Evolutionary conservation across 1,140 invertebrate species (phyloP), one percentile per base, ranked within the genome.

Genomic region (Atta cephalotes): DNA sequence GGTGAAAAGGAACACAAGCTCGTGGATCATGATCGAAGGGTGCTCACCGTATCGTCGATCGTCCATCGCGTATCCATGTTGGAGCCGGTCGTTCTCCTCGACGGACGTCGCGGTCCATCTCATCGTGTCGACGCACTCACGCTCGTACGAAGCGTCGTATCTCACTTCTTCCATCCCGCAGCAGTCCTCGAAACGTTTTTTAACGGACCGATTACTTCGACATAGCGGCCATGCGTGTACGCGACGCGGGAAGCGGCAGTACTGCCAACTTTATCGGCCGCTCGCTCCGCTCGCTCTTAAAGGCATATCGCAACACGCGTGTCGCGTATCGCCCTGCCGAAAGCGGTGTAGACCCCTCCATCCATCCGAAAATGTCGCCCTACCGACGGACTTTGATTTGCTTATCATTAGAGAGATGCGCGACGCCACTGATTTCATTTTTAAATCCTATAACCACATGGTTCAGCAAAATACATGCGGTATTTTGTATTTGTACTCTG

Each of bases 241-340:
- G 25, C 80, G 56, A 84, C 70, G 80, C 80, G 80, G 80, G 80
- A 84, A 74, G 28, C 80, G n/a, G 1, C 80, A 84, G 80, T 74
- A 62, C 56, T 84, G 70, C 80, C 80, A 84, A 84, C 80, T 76
- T 51, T 2, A 35, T 9, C 25, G 10, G 5, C 16, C 35, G 6
- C 39, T 2, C 35, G 16, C 53, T 76, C 28, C 18, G 12, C 49
- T 51, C 49, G 49, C 49, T 16, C 49, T 51, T 72, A 82, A 82
- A 82, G 80, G 39, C 80, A 76, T 39, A 62, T 74, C 70, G 70
- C 39, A 49, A 74, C 56, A 74, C 39, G 31, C 80, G 35, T 10
- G 0, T 6, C 60, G 35, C 56, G 39, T 10, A 51, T 51, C 14
- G 49, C 70, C 35, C 62, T 71, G 78, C 49, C 63, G 78, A 80